phyloP scores from a whole-genome alignment of 2,797 vertebrate genomes.

The Acomys russatus region DNA sequence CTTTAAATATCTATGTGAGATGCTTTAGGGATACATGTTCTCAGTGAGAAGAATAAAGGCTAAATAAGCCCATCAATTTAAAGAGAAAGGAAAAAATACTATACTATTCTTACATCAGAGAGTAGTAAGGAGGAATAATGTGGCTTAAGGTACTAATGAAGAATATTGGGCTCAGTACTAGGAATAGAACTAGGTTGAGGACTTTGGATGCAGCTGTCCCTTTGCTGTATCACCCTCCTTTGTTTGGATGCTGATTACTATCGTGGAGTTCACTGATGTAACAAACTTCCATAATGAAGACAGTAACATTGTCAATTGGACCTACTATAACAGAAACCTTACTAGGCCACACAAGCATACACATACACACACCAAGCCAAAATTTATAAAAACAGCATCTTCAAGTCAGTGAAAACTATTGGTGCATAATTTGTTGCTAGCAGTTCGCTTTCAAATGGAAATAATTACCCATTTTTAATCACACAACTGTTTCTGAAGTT shows the following conservation, averaged over 20 bases:
- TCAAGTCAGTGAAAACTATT: slow-evolving; percentile 51
- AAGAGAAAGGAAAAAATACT: background rate
- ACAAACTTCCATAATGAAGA: slow-evolving; percentile 63
- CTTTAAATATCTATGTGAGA: background rate
- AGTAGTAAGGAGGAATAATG: background rate
- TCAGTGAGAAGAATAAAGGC: background rate
- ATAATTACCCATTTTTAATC: slow-evolving; percentile 77
- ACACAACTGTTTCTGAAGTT: slow-evolving; percentile 82
- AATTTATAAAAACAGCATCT: background rate
- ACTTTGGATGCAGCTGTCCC: background rate
- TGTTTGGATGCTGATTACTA: slow-evolving; percentile 67
- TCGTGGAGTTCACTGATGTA: slow-evolving; percentile 76
- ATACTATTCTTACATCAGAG: background rate
- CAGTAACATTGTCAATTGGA: slow-evolving; percentile 78
- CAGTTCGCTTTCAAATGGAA: slow-evolving; percentile 76
- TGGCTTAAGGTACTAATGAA: background rate
- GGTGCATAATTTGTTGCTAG: slow-evolving; percentile 61
- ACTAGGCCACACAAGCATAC: background rate
- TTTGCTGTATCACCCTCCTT: background rate
- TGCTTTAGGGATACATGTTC: background rate
- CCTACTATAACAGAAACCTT: slow-evolving; percentile 45
- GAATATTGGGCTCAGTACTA: background rate
- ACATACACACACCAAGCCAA: background rate
- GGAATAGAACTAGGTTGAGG: background rate
- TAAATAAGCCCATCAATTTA: background rate